Conservation (phyloP, 2,113 vertebrate species). For the Ahaetulla prasina region DNA sequence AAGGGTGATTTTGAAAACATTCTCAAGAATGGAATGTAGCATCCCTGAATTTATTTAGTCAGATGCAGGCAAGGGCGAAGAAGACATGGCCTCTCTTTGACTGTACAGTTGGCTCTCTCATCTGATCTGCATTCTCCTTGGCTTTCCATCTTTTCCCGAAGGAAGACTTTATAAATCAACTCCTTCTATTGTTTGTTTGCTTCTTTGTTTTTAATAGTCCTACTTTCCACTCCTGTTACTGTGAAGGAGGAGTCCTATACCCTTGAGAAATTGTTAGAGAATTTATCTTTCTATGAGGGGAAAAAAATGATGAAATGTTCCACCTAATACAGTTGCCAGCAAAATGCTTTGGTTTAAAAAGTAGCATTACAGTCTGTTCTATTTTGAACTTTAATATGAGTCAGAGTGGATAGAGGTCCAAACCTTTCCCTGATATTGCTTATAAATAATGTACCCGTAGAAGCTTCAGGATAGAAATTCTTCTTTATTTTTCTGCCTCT, state of each 20-base stretch:
- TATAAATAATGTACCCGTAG: not conserved
- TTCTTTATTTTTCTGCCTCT: not conserved
- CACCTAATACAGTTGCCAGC: not conserved
- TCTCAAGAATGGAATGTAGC: not conserved
- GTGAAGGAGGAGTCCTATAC: not conserved
- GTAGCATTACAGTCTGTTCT: not conserved
- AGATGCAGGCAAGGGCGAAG: not conserved
- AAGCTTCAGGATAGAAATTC: not conserved
- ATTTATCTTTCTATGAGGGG: not conserved
- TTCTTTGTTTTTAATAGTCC: not conserved
- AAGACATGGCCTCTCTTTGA: not conserved
- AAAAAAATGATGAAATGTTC: not conserved
- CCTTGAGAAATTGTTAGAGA: not conserved
- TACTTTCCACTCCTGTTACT: not conserved
- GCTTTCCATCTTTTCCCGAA: not conserved
- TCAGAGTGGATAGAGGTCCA: not conserved
- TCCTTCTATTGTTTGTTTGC: not conserved
- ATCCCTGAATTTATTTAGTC: not conserved
- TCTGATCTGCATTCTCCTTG: not conserved
- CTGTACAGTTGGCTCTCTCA: not conserved
- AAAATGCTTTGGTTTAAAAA: not conserved
- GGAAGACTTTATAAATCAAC: not conserved
- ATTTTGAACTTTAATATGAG: not conserved
- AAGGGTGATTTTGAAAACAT: not conserved
- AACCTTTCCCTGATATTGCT: not conserved